Evolutionary conservation across 2,797 vertebrate genomes (phyloP), one percentile per base, ranked within the genome.

Genomic region (Picus viridis): DNA sequence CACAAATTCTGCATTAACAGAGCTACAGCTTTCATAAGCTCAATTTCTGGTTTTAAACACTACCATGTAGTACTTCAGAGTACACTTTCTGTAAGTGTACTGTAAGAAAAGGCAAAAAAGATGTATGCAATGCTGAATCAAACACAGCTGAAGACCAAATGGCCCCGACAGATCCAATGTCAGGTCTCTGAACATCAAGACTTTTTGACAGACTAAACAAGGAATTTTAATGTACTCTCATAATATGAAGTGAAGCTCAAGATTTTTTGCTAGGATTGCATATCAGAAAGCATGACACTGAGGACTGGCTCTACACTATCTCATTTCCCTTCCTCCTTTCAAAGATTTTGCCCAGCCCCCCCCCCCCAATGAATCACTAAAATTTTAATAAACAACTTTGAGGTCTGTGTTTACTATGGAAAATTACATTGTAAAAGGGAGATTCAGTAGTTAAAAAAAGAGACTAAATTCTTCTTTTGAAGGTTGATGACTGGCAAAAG

Each of bases 21-120:
- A 94, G 29, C 74, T 36, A 67, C 17, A 88, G 57, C 29, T 93
- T 92, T 74, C 30, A 69, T 63, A 88, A 86, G 65, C 26, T 81
- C 17, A 47, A 7, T 24, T 71, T 56, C 73, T 93, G 74, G 49
- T 85, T 71, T 57, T 63, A 32, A 94, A 68, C 23, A 39, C 14
- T 6, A 23, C 10, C 2, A 27, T 20, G 78, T 49, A 85, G 68
- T 8, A 41, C 23, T 39, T 90, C 5, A 17, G 29, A 56, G 32
- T n/a, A 74, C 2, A 57, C 10, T 71, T 64, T 30, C n/a, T n/a
- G n/a, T n/a, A n/a, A n/a, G n/a, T n/a, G n/a, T n/a, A n/a, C n/a
- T 7, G 20, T n/a, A 69, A 75, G 5, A 81, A 47, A 68, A 71
- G 6, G n/a, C 16, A 56, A 51, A 34, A 88, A 54, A 39, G 3